Evolutionary conservation across 2,888 invertebrate genomes (phyloP).

Genomic region (Nasonia oneida): DNA sequence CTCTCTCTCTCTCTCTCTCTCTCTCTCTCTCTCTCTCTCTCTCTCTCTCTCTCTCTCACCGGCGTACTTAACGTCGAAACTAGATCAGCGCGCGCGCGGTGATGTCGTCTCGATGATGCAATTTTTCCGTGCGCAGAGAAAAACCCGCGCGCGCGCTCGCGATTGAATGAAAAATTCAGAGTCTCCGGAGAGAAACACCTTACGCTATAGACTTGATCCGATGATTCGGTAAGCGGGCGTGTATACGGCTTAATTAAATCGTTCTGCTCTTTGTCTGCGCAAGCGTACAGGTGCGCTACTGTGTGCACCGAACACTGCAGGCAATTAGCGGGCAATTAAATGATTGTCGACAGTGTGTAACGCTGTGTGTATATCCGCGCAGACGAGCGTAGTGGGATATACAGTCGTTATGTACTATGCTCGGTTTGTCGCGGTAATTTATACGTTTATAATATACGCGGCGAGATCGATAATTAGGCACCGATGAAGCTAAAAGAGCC

Average conservation of each 20-base stretch:
- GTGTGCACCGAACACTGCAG: not conserved
- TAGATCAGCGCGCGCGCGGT: slow-evolving; percentile 56
- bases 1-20: slow-evolving; percentile 27
- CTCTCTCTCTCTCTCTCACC: slow-evolving; percentile 18
- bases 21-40: slow-evolving; percentile 29
- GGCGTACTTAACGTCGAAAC: slow-evolving; percentile 24
- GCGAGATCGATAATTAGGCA: not conserved
- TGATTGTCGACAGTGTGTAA: not conserved
- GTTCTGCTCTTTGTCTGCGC: not conserved
- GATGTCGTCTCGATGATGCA: slow-evolving; percentile 55
- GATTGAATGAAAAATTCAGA: slow-evolving; percentile 41
- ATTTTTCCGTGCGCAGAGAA: slow-evolving; percentile 19
- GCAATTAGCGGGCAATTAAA: slow-evolving; percentile 39
- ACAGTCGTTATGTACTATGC: not conserved
- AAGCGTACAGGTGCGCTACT: not conserved
- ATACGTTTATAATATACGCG: not conserved
- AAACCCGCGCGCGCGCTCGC: not conserved
- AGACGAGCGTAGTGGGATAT: not conserved
- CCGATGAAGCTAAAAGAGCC: not conserved
- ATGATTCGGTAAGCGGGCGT: slow-evolving; percentile 19
- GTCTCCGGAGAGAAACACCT: not conserved
- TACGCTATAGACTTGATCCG: not conserved
- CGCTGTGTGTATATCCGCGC: not conserved
- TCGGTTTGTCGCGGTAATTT: not conserved
- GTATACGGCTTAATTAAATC: slow-evolving; percentile 27